Base-by-base conservation (phyloP, 2,888 invertebrate species). In the Petrolisthes manimaculis region DNA sequence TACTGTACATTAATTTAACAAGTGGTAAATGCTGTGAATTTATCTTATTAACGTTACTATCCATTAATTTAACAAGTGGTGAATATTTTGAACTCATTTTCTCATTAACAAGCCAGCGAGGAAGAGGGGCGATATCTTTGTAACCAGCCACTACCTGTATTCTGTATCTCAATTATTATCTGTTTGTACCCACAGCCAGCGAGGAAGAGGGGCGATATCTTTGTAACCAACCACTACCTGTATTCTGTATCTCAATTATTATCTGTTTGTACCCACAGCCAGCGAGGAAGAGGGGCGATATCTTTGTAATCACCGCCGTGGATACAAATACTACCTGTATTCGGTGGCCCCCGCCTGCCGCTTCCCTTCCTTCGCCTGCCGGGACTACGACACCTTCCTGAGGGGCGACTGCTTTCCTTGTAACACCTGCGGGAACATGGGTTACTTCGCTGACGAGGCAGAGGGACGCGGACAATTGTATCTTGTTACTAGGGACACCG, bases 281-380 rank as follows among this genome's bases (percentile, higher is more conserved):
- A n/a, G n/a, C n/a, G n/a, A n/a, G n/a, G 94, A 95, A 51, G 97
- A 97, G 93, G 97, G 97, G 5, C 95, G 97, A 78, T 97, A 97
- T 71, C 93, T 98, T 90, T 98, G 98, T 93, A 98, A 98, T 93
- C 98, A 98, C 93, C 94, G 98, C 3, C 94, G 98, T 71, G 98
- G 98, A 0, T 97, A 98, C 94, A 97, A 97, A 92, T 96, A 98
- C 93, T 98, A 98, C 93, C 97, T 97, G 1, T 98, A 98, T 93
- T 97, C 97, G 0, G 96, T 98, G 55, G 97, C 96, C 37, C 96
- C 97, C 0, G 95, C 96, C 91, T 98, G 98, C 92, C 96, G 96
- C 92, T 98, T 98, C 93, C 97, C 97, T 0, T 97, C 98, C 0
- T 98, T 97, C 92, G 96, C 97, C 0, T 98, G 98, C 92, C 95